Evolutionary conservation across 2,797 vertebrate genomes (phyloP).

Genomic region (Sitta carolinensis): DNA sequence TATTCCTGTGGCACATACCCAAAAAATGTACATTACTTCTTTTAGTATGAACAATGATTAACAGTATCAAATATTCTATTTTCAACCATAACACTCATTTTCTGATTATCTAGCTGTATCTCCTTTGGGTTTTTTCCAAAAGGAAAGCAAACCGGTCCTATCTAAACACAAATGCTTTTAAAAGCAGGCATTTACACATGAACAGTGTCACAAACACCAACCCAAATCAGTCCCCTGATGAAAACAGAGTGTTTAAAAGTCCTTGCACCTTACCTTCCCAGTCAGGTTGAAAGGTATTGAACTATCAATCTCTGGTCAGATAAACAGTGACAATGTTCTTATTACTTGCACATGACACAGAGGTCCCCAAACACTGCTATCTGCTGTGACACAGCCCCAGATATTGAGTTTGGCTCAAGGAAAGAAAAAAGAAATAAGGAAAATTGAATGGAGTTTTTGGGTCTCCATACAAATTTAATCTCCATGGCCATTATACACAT

Average conservation of each 20-base stretch:
- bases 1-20: neutral
- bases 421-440: neutral
- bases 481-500: neutral
- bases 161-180: neutral
- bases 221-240: neutral
- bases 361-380: neutral
- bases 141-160: neutral
- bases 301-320: neutral
- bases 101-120: neutral
- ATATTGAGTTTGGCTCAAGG: neutral
- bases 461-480: neutral
- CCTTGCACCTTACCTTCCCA: neutral
- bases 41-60: neutral
- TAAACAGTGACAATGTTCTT: neutral
- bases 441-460: neutral
- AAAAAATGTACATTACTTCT: neutral
- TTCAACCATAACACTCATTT: neutral
- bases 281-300: neutral
- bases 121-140: neutral
- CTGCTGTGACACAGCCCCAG: neutral
- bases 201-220: neutral
- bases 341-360: neutral
- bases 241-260: neutral
- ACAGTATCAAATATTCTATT: neutral
- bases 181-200: neutral